Evolutionary conservation across 2,113 vertebrate species (phyloP).

Genomic region (Oncorhynchus kisutch): DNA sequence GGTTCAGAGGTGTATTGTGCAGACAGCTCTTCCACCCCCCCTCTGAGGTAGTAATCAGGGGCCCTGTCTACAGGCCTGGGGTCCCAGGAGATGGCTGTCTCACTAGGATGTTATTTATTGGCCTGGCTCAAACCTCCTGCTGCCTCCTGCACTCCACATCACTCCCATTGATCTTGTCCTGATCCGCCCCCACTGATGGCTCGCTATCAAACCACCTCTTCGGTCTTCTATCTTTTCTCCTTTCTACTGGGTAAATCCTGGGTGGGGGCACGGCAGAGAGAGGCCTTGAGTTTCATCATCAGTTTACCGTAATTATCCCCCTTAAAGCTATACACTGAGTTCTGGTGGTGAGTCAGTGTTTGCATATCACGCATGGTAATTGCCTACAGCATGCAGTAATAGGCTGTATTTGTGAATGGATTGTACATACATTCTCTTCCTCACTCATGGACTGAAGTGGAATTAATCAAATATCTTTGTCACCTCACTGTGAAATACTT

Average conservation of each 20-base stretch:
- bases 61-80: constrained; percentile 41
- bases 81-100: constrained; percentile 42
- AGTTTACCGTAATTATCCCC: not conserved
- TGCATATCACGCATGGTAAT: not conserved
- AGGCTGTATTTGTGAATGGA: not conserved
- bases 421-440: not conserved
- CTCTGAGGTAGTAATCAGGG: constrained; percentile 63
- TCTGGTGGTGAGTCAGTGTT: not conserved
- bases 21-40: constrained; percentile 1
- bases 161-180: constrained; percentile 71
- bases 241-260: not conserved
- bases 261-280: not conserved
- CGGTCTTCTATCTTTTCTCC: not conserved
- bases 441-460: not conserved
- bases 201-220: not conserved
- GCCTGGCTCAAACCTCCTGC: constrained; percentile 72
- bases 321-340: not conserved
- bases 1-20: constrained; percentile 65
- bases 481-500: too few relatives aligned
- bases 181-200: constrained; percentile 49
- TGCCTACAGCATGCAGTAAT: not conserved
- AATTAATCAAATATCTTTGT: not conserved
- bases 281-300: not conserved
- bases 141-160: constrained; percentile 67
- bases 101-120: constrained; percentile 79